Percentiles rank a stretch among this genome's conserved stretches.
These are phyloP conservation scores for Melanogrammus aeglefinus DNA, from an alignment of 2,797 vertebrate species.

Conservation along the genomic window DNA sequence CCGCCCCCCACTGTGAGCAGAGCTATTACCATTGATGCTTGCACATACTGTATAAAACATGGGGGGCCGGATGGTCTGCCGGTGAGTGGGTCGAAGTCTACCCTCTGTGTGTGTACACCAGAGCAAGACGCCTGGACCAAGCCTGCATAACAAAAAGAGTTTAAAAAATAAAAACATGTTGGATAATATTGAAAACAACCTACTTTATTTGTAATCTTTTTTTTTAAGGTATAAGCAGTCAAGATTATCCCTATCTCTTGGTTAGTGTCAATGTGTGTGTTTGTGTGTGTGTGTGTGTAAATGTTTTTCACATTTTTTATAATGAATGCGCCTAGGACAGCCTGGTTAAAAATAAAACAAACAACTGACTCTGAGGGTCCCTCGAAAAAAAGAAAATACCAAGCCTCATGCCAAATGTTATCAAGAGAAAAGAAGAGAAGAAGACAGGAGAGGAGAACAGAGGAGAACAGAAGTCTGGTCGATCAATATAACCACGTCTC, in stretches of 20 bases:
- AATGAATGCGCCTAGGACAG: background rate
- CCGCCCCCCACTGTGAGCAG: slow-evolving; percentile 34
- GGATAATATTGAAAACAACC: too few species aligned
- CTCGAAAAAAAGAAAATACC: background rate
- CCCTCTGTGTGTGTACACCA: too few species aligned
- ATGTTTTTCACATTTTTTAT: background rate
- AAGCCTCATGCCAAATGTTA: too few species aligned
- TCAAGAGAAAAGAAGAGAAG: background rate
- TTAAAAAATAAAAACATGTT: too few species aligned
- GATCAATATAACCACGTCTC: background rate
- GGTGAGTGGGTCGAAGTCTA: too few species aligned
- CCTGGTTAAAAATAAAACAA: background rate
- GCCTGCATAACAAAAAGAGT: too few species aligned
- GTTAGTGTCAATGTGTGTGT: background rate
- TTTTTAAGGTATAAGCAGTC: too few species aligned
- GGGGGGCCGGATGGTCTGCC: too few species aligned
- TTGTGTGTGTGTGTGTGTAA: background rate
- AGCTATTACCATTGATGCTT: slow-evolving; percentile 18
- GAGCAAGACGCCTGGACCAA: too few species aligned
- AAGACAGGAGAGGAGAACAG: background rate
- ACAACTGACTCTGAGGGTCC: too few species aligned
- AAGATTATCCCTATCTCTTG: too few species aligned
- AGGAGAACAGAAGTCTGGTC: background rate
- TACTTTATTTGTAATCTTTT: too few species aligned
- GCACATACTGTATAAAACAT: background rate